Percentiles rank a stretch among this genome's conserved stretches.
phyloP scores from a whole-genome alignment of 2,113 vertebrate genomes.

The Pituophis catenifer region DNA sequence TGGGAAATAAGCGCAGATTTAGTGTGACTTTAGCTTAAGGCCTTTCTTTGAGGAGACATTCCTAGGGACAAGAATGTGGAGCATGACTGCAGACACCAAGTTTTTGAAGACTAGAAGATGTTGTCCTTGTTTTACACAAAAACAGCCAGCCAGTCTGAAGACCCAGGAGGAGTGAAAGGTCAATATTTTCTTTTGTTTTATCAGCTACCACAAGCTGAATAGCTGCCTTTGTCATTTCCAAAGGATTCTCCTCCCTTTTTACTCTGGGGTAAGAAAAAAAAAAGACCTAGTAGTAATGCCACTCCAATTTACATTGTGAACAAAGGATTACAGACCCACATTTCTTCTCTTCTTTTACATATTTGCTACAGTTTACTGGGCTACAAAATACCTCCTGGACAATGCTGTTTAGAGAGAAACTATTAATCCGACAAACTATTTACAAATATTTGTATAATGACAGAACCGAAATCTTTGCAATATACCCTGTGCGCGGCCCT shows the following conservation, averaged over 20 bases:
- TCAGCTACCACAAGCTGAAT: not conserved
- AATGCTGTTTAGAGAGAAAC: not conserved
- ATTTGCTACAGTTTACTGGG: conserved; percentile 20
- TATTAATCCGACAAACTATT: not conserved
- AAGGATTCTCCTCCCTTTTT: not conserved
- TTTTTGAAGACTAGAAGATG: conserved; percentile 20
- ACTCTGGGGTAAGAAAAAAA: not conserved
- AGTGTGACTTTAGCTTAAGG: conserved; percentile 12
- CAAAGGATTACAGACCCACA: not conserved
- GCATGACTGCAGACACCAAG: not conserved
- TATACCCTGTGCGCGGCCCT: not conserved
- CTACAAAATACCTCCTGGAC: not conserved
- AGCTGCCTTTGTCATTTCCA: not conserved
- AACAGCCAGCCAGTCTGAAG: conserved; percentile 13
- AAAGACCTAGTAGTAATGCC: not conserved
- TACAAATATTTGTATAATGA: not conserved
- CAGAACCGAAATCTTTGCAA: not conserved
- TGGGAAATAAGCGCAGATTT: conserved; percentile 16
- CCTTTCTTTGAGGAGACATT: conserved; percentile 12
- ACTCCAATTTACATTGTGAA: not conserved
- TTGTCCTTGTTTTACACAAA: conserved; percentile 36
- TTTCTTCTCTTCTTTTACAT: not conserved
- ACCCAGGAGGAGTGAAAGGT: conserved; percentile 46
- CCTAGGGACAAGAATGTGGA: conserved; percentile 18
- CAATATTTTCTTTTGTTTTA: conserved; percentile 41